These are phyloP conservation scores for Mantis religiosa DNA, from an alignment of 2,888 invertebrate genomes.

Conservation along the genomic window DNA sequence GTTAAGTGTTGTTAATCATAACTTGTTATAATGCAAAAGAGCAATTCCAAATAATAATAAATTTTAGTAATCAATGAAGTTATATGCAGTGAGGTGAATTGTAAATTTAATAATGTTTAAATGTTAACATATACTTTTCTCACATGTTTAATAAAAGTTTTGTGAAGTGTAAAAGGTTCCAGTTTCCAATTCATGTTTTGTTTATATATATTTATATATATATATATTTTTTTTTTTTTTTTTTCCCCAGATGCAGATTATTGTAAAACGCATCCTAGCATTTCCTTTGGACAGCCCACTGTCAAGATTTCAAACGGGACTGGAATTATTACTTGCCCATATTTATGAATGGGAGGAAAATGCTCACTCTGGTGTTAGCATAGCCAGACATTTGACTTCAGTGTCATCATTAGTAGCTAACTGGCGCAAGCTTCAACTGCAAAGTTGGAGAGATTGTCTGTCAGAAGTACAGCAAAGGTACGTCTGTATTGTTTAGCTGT, in stretches of 20 bases:
- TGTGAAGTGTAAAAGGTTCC: too few species aligned
- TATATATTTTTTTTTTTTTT: conserved; percentile 18
- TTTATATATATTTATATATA: too few species aligned
- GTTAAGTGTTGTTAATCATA: too few species aligned
- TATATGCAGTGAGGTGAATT: too few species aligned
- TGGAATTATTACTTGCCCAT: conserved; percentile 82
- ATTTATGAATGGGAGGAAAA: conserved; percentile 89
- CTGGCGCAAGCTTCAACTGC: conserved; percentile 88
- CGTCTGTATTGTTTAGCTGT: neutral
- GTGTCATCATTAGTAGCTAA: conserved; percentile 78
- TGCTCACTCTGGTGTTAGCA: conserved; percentile 80
- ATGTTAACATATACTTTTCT: too few species aligned
- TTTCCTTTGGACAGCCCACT: conserved; percentile 80
- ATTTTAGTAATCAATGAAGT: too few species aligned
- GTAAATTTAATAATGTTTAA: too few species aligned
- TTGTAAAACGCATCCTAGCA: conserved; percentile 59
- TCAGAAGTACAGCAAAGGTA: neutral
- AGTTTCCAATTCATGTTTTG: too few species aligned
- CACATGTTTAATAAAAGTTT: too few species aligned
- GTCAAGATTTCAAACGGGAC: conserved; percentile 81
- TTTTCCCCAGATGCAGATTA: conserved; percentile 56
- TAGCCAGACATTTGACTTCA: conserved; percentile 66
- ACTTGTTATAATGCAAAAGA: too few species aligned
- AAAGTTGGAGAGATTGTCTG: conserved; percentile 81
- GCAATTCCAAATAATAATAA: too few species aligned